Evolutionary conservation across 1,140 invertebrate species (phyloP), one percentile per base, ranked within the genome.

Genomic region (Apolygus lucorum): DNA sequence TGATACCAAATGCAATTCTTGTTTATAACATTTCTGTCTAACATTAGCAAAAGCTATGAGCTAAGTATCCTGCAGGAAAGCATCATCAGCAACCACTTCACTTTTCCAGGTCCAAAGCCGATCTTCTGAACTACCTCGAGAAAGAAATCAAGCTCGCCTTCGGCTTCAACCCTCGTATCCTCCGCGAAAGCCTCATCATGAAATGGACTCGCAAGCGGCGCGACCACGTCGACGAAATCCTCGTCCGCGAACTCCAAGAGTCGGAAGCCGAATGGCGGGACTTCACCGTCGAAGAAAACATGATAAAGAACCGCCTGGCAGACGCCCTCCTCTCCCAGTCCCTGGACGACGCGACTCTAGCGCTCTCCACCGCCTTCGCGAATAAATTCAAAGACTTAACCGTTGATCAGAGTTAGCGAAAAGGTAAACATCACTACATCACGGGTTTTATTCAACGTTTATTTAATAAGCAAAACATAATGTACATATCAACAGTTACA

Each of bases 251-350:
- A 76, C 81, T 87, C 21, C 84, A 86, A 69, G 84, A 84, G 28
- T 88, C 90, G 74, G 88, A 90, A 76, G 78, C 83, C 2, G 82
- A 86, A 63, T 90, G 88, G 88, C 85, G 86, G 0, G 86, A 87
- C 74, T 90, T 87, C 75, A 85, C 88, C 74, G 79, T 84, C 24
- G 88, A 90, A 75, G 88, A 89, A 75, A 75, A 86, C 1, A 80
- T 83, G 11, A 84, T 90, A 1, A 90, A 89, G 76, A 84, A 87
- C 74, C 82, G 86, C 71, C 77, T 89, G 2, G 85, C 86, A 2
- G 64, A 72, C 1, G 21, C 52, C 13, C 49, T 72, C 17, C 29
- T 72, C n/a, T 28, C 67, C 8, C 34, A 71, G 17, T 11, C 66
- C 0, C 14, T 71, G 17, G 14, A 28, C 2, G 42, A 25, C 2